A percentile compares a stretch with the other conserved stretches of the same genome.
Conservation (phyloP, 2,797 vertebrate genomes). For the Trematomus bernacchii region DNA sequence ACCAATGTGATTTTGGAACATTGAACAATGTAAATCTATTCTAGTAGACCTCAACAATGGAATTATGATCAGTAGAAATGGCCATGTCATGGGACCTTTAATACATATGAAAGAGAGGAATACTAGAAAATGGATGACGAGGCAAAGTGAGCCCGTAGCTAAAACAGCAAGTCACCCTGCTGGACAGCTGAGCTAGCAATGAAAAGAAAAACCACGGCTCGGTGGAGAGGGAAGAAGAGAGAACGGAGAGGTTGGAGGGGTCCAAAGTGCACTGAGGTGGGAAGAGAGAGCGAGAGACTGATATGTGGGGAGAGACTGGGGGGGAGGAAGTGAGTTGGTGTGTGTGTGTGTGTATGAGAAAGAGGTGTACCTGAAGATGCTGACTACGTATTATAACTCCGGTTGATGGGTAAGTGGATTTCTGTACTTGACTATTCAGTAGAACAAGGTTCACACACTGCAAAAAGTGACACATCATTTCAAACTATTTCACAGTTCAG, state of each 20-base stretch:
- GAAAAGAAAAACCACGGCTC: conserved; percentile 33
- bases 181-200: conserved; percentile 76
- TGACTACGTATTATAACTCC: conserved; percentile 69
- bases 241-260: background rate
- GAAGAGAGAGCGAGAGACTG: background rate
- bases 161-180: conserved; percentile 70
- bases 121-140: conserved; percentile 77
- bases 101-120: conserved; percentile 73
- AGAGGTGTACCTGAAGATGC: conserved; percentile 64
- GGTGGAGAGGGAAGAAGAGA: background rate
- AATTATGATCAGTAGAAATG: too few relatives aligned
- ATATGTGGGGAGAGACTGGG: background rate
- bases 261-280: conserved; percentile 19
- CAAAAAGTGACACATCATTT: conserved; percentile 41
- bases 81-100: conserved; percentile 3
- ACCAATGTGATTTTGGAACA: too few relatives aligned
- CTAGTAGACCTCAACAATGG: too few relatives aligned
- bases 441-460: conserved; percentile 56
- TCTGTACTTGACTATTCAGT: conserved; percentile 69
- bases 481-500: conserved; percentile 14
- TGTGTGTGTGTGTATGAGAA: conserved; percentile 16
- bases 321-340: background rate
- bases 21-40: too few relatives aligned
- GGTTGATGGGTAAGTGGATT: conserved; percentile 72
- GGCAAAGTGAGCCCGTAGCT: conserved; percentile 64